phyloP scores from a whole-genome alignment of 2,888 invertebrate species.

The Xanthorhoe designata region DNA sequence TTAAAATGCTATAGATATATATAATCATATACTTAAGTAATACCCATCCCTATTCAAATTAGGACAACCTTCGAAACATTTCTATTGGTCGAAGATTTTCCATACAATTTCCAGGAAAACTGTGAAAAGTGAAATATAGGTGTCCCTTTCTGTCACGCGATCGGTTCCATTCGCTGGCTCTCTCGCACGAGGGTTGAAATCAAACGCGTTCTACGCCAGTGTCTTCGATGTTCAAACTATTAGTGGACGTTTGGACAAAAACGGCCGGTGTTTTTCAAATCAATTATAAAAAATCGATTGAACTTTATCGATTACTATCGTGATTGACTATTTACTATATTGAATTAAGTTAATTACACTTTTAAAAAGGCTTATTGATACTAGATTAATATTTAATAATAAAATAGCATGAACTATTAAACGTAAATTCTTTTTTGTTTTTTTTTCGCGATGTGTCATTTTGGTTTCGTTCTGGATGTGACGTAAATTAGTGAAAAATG shows the following conservation, averaged over 20 bases:
- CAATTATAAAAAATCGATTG: constrained; percentile 33
- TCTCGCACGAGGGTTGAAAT: constrained; percentile 69
- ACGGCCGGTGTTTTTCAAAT: constrained; percentile 42
- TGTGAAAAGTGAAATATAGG: constrained; percentile 62
- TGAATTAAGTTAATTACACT: constrained; percentile 4
- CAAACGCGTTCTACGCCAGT: constrained; percentile 67
- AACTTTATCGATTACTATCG: constrained; percentile 23
- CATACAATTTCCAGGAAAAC: constrained; percentile 68
- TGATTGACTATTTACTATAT: background rate
- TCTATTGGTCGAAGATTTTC: constrained; percentile 63
- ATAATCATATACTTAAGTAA: constrained; percentile 12
- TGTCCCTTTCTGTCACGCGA: constrained; percentile 57
- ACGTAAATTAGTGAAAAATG: constrained; percentile 51
- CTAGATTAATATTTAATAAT: constrained; percentile 2
- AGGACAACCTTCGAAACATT: constrained; percentile 48
- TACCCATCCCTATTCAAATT: constrained; percentile 38
- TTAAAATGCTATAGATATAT: constrained; percentile 13
- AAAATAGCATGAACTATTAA: constrained; percentile 9
- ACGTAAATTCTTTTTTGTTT: constrained; percentile 15
- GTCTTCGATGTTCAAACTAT: constrained; percentile 74
- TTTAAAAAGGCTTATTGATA: background rate
- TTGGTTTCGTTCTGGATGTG: constrained; percentile 55
- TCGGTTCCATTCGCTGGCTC: constrained; percentile 56
- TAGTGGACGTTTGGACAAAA: constrained; percentile 70
- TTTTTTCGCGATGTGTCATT: constrained; percentile 54